Percentiles rank a stretch among this genome's conserved stretches.
Evolutionary conservation across 2,113 vertebrate species (phyloP).

Genomic region (Rousettus leschenaultii): DNA sequence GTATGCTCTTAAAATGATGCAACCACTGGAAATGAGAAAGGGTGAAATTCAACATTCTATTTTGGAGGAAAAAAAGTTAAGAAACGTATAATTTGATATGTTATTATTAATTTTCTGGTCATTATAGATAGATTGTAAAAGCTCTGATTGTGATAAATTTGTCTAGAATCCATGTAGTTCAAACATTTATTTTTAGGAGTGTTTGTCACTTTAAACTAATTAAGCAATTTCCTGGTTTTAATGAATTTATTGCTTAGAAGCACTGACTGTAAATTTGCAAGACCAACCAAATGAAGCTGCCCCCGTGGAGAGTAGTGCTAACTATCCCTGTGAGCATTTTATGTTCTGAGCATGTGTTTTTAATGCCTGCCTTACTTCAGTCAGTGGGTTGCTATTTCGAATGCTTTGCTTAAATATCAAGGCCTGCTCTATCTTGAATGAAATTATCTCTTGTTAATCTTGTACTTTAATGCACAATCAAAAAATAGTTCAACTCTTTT

Average conservation of each 20-base stretch:
- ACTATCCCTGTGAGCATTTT: not conserved
- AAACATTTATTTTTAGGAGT: conserved; percentile 33
- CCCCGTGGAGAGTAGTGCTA: not conserved
- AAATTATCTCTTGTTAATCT: conserved; percentile 13
- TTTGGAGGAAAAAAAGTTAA: not conserved
- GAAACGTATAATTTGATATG: not conserved
- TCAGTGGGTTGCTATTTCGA: not conserved
- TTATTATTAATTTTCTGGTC: conserved; percentile 47
- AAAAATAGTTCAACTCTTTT: not conserved
- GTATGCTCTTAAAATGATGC: not conserved
- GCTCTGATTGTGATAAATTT: not conserved
- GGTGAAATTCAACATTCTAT: not conserved
- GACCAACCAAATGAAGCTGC: not conserved
- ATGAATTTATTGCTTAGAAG: conserved; percentile 50
- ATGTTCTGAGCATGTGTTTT: not conserved
- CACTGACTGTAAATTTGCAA: not conserved
- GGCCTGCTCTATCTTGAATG: not conserved
- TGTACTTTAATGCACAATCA: not conserved
- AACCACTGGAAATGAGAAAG: not conserved
- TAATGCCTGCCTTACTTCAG: not conserved
- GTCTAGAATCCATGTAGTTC: not conserved
- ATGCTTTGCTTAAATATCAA: conserved; percentile 28
- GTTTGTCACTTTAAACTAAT: conserved; percentile 41
- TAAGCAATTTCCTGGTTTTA: conserved; percentile 59
- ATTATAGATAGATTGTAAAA: conserved; percentile 15